Evolutionary conservation across 1,140 invertebrate species (phyloP).

Genomic region (Drosophila nannoptera): DNA sequence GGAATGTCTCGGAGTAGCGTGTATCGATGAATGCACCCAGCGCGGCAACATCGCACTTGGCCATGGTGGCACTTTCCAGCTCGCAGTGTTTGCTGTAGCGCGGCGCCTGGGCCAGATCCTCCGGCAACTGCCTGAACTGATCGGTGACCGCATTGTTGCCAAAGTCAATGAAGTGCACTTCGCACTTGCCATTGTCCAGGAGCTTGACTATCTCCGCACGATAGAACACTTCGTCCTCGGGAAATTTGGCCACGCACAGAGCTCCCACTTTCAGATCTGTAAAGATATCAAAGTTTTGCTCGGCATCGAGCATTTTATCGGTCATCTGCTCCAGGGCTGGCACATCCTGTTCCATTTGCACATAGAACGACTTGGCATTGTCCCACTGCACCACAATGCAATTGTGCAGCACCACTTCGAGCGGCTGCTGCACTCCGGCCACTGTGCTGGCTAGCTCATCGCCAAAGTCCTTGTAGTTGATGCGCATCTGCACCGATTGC

Average conservation of each 20-base stretch:
- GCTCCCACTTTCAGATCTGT: constrained; percentile 80
- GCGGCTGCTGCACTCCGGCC: constrained; percentile 58
- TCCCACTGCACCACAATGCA: constrained; percentile 82
- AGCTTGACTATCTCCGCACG: constrained; percentile 80
- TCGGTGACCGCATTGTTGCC: constrained; percentile 84
- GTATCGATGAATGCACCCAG: constrained; percentile 80
- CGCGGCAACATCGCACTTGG: constrained; percentile 54
- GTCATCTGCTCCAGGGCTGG: constrained; percentile 82
- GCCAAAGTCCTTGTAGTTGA: constrained; percentile 66
- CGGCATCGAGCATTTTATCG: constrained; percentile 80
- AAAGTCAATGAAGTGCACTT: constrained; percentile 87
- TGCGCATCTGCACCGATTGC: constrained; percentile 47
- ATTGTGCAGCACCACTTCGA: constrained; percentile 63
- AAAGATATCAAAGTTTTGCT: constrained; percentile 80
- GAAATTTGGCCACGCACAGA: constrained; percentile 83
- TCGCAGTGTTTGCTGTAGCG: constrained; percentile 83
- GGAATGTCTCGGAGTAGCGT: constrained; percentile 75
- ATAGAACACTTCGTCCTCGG: constrained; percentile 84
- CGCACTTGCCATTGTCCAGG: constrained; percentile 69
- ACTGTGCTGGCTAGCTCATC: constrained; percentile 62
- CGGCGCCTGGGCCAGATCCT: constrained; percentile 81
- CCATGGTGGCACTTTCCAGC: constrained; percentile 80
- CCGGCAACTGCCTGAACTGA: constrained; percentile 83
- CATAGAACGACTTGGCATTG: constrained; percentile 83
- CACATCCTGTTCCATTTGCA: constrained; percentile 82